Conservation (phyloP, 92 coral and sea anemone genomes). For the Meandrina meandrites region DNA sequence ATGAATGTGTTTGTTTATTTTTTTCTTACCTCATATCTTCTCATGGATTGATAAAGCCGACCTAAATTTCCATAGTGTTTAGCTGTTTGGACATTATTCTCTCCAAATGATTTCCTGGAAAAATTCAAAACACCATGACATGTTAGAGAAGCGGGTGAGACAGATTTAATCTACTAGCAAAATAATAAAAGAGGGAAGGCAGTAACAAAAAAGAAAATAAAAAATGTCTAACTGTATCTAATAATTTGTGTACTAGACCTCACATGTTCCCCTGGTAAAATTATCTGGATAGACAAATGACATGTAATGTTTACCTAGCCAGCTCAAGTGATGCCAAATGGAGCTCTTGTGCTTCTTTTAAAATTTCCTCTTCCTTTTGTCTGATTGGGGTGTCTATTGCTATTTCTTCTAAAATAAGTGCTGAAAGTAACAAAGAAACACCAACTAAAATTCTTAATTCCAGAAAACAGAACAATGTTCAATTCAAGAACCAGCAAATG, state of each 20-base stretch:
- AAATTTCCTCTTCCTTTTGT: constrained; percentile 79
- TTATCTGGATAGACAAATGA: neutral
- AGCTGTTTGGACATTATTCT: constrained; percentile 96
- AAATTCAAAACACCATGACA: too few species aligned
- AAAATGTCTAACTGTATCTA: too few species aligned
- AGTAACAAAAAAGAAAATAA: neutral
- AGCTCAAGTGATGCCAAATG: constrained; percentile 91
- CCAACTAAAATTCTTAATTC: neutral
- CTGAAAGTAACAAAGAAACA: constrained; percentile 37
- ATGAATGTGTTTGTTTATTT: neutral
- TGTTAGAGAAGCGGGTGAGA: too few species aligned
- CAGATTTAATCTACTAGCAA: too few species aligned
- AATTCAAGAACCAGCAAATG: too few species aligned
- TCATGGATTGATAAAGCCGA: constrained; percentile 98
- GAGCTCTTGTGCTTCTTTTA: constrained; percentile 87
- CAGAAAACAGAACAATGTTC: neutral
- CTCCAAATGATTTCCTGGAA: constrained; percentile 94
- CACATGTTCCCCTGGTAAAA: too few species aligned
- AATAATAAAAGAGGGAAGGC: neutral
- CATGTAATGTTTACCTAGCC: constrained; percentile 66
- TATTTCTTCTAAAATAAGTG: constrained; percentile 94
- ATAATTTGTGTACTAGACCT: too few species aligned
- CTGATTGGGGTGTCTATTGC: constrained; percentile 90
- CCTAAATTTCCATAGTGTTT: constrained; percentile 99
- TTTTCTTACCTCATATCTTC: constrained; percentile 70